phyloP scores from a whole-genome alignment of 1,140 invertebrate species.

The Camponotus pennsylvanicus region DNA sequence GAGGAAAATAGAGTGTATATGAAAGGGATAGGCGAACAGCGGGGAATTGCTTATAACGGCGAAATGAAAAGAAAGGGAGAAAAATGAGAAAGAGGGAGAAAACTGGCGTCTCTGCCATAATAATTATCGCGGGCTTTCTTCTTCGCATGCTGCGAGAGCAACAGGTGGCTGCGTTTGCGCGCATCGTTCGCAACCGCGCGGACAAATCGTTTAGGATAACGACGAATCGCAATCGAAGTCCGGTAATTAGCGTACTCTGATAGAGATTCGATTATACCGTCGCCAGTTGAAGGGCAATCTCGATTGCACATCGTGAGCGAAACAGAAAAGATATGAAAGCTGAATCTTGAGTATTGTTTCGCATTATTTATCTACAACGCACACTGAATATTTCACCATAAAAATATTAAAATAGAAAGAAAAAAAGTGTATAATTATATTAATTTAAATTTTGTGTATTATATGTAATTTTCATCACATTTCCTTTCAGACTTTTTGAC shows the following conservation, averaged over 20 bases:
- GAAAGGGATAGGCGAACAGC: background rate
- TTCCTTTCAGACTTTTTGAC: background rate
- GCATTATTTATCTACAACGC: background rate
- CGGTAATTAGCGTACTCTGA: slow-evolving; percentile 54
- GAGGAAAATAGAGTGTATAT: slow-evolving; percentile 37
- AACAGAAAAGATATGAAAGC: slow-evolving; percentile 5
- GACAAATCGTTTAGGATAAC: slow-evolving; percentile 78
- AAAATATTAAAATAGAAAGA: background rate
- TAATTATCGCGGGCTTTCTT: slow-evolving; percentile 78
- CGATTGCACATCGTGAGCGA: slow-evolving; percentile 24
- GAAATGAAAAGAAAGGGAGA: slow-evolving; percentile 47
- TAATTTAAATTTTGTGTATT: too few species aligned
- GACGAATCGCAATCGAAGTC: slow-evolving; percentile 77
- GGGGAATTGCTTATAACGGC: background rate
- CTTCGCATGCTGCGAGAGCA: slow-evolving; percentile 75
- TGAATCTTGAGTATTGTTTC: background rate
- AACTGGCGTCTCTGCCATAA: slow-evolving; percentile 64
- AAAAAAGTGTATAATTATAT: background rate
- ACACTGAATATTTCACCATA: background rate
- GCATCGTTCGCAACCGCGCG: slow-evolving; percentile 32
- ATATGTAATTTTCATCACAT: background rate
- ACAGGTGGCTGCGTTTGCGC: slow-evolving; percentile 73
- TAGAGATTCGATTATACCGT: slow-evolving; percentile 45
- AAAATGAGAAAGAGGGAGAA: background rate
- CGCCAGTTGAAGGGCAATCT: slow-evolving; percentile 30